Evolutionary conservation across 2,888 invertebrate genomes (phyloP), one percentile per base, ranked within the genome.

Genomic region (Pediacus dermestoides): DNA sequence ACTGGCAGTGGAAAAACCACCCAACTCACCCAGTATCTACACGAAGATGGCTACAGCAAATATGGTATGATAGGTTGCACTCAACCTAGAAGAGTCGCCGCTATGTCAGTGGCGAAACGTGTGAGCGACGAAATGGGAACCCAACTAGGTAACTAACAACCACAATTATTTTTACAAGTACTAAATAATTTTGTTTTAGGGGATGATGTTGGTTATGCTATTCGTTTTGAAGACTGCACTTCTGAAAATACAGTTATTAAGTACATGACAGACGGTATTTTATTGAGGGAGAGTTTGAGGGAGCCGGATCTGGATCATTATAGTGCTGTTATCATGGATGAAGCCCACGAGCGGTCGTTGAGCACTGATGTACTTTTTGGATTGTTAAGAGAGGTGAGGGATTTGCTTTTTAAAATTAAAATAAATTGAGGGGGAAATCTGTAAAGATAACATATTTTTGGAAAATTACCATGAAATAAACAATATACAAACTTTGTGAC

Each of bases 221-320:
- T 99, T 64, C 91, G 99, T 59, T 99, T 99, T 73, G 99, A 99
- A 67, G 99, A 99, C 71, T 97, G 97, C 67, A 99, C 99, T 0
- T 88, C 89, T 0, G 91, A 94, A 46, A 80, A 85, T 67, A 93
- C 93, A 0, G 85, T 92, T 14, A 92, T 94, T 48, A 93, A 93
- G 69, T 99, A 99, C 70, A 99, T 99, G 99, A 99, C 99, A 0
- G 99, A 99, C 71, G 99, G 99, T 71, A 99, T 99, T 59, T 71
- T 99, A 28, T 74, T 99, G 12, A 77, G 99, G 42, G 99, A 99
- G 68, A 97, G 96, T 34, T 76, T 99, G 10, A 74, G 96, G 1
- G 99, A 99, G 63, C 86, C 95, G 0, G 97, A 99, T 70, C 74
- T 99, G 48, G 97, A 99, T 68, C 82, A 93, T 64, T 99, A 99